phyloP scores from a whole-genome alignment of 2,888 invertebrate species.

The Litoditis marina region DNA sequence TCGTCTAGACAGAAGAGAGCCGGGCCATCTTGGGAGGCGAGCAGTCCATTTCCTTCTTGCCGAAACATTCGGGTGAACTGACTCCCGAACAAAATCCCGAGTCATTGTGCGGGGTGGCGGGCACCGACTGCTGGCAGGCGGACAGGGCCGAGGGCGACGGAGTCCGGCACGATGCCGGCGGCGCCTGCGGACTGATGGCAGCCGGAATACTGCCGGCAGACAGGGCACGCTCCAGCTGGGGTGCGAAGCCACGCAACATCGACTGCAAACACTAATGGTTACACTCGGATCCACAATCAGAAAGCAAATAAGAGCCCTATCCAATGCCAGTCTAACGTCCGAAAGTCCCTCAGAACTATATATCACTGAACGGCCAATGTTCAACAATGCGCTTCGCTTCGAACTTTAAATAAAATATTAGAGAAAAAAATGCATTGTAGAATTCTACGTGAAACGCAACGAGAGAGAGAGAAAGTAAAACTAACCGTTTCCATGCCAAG shows the following conservation, averaged over 20 bases:
- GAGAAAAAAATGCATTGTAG: too few relatives aligned
- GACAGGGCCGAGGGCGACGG: conserved; percentile 11
- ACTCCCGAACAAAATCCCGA: conserved; percentile 38
- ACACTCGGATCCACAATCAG: too few relatives aligned
- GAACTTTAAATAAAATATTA: too few relatives aligned
- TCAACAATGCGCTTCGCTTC: too few relatives aligned
- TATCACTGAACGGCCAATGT: too few relatives aligned
- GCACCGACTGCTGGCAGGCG: conserved; percentile 8
- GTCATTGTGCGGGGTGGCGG: conserved; percentile 31
- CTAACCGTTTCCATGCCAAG: neutral
- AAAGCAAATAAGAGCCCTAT: too few relatives aligned
- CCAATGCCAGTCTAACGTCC: too few relatives aligned
- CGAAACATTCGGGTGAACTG: conserved; percentile 20
- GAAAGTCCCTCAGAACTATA: too few relatives aligned
- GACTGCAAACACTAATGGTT: conserved; percentile 4
- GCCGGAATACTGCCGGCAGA: neutral
- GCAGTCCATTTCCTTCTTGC: conserved; percentile 19
- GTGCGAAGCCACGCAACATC: neutral
- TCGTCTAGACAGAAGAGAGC: too few relatives aligned
- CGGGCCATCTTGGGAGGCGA: conserved; percentile 9
- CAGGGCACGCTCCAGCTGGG: conserved; percentile 1
- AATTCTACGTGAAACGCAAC: neutral
- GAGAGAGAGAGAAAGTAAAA: neutral
- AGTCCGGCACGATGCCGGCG: conserved; percentile 7
- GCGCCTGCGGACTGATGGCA: neutral